Percentiles rank a stretch among this genome's conserved stretches.
These are phyloP conservation scores for Pseudomyrmex cubaensis DNA, from an alignment of 1,140 invertebrate genomes.

Conservation along the genomic window DNA sequence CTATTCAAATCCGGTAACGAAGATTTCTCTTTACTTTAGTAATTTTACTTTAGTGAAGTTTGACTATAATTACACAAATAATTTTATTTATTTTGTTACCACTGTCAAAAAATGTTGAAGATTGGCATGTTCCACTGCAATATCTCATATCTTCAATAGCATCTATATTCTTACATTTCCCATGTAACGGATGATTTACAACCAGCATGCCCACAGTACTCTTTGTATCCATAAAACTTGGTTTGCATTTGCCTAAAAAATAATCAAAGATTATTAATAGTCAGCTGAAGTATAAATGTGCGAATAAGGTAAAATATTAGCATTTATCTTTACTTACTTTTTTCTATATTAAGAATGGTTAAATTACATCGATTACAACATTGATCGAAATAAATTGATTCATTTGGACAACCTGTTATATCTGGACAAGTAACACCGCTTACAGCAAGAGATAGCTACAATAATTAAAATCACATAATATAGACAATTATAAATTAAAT, in stretches of 20 bases:
- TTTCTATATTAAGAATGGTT: slow-evolving; percentile 78
- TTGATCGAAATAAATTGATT: slow-evolving; percentile 86
- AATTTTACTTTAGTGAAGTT: too few relatives aligned
- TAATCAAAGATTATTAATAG: slow-evolving; percentile 19
- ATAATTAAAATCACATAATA: slow-evolving; percentile 42
- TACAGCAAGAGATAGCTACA: slow-evolving; percentile 86
- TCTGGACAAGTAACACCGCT: slow-evolving; percentile 87
- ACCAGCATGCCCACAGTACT: slow-evolving; percentile 87
- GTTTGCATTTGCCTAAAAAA: slow-evolving; percentile 85
- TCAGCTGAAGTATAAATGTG: neutral
- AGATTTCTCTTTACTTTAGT: too few relatives aligned
- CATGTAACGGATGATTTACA: slow-evolving; percentile 82
- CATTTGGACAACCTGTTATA: slow-evolving; percentile 86
- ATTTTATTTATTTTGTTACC: slow-evolving; percentile 80
- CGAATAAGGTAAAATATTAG: neutral
- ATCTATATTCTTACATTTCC: slow-evolving; percentile 87
- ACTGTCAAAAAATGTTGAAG: slow-evolving; percentile 88
- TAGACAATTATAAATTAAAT: slow-evolving; percentile 9
- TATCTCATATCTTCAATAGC: slow-evolving; percentile 87
- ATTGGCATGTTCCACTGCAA: slow-evolving; percentile 88
- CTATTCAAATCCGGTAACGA: too few relatives aligned
- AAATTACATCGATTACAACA: slow-evolving; percentile 89
- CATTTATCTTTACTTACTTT: slow-evolving; percentile 76
- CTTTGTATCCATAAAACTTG: slow-evolving; percentile 84
- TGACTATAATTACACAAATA: neutral